phyloP scores from a whole-genome alignment of 2,113 vertebrate species.

The Camelus bactrianus region DNA sequence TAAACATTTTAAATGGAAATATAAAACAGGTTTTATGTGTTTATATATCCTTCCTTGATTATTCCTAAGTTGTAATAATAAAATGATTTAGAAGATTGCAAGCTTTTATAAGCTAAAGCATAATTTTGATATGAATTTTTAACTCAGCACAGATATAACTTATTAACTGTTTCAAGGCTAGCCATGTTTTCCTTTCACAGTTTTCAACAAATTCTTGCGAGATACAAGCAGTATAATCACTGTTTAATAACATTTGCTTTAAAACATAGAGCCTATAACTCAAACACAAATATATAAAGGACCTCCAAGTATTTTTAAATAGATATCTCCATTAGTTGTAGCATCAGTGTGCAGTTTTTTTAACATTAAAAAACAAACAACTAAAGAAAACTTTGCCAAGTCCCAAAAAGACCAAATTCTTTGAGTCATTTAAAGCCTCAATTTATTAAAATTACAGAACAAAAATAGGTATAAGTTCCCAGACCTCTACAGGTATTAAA shows the following conservation, averaged over 20 bases:
- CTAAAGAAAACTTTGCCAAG: background rate
- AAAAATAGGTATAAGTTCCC: background rate
- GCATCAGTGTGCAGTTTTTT: background rate
- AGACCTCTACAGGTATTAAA: background rate
- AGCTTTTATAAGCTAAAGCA: background rate
- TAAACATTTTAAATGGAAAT: background rate
- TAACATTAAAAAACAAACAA: background rate
- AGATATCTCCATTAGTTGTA: background rate
- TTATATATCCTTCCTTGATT: background rate
- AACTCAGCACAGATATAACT: background rate
- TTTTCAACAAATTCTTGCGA: background rate
- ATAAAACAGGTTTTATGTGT: background rate
- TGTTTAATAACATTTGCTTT: background rate
- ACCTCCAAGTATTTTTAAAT: background rate
- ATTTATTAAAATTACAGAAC: background rate
- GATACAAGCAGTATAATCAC: background rate
- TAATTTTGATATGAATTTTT: background rate
- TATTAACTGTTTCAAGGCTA: background rate
- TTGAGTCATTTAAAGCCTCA: background rate
- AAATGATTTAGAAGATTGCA: background rate
- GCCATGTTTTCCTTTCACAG: background rate
- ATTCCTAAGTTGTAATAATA: background rate
- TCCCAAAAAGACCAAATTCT: background rate
- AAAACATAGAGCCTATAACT: background rate
- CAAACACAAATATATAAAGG: background rate